Evolutionary conservation across 2,888 invertebrate species (phyloP).

Genomic region (Nezara viridula): DNA sequence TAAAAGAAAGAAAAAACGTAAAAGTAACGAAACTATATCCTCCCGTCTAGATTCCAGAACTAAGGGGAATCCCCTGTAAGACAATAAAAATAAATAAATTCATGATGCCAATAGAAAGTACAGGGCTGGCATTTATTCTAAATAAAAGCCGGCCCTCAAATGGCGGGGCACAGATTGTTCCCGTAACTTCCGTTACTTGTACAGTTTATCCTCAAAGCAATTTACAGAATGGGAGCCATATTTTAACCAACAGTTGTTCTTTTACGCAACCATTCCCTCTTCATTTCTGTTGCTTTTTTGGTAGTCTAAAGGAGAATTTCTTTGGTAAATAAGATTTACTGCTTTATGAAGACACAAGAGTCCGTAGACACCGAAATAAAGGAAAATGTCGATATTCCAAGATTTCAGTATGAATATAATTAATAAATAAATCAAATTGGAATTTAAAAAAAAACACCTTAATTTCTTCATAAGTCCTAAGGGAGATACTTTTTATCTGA

Average conservation of each 20-base stretch:
- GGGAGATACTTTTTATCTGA: too few relatives aligned
- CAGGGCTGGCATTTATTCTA: neutral
- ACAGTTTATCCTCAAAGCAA: conserved; percentile 9
- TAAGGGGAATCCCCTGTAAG: neutral
- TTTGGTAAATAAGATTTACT: neutral
- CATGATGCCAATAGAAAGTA: neutral
- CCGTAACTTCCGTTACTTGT: conserved; percentile 1
- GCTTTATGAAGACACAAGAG: too few relatives aligned
- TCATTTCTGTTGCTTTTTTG: neutral
- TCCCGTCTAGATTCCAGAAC: neutral
- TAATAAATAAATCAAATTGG: too few relatives aligned
- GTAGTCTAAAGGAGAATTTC: neutral
- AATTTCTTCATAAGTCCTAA: too few relatives aligned
- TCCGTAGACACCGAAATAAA: too few relatives aligned
- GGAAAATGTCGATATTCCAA: too few relatives aligned
- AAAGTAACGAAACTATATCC: too few relatives aligned
- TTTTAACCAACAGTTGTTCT: neutral
- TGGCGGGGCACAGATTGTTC: neutral
- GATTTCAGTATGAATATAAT: too few relatives aligned
- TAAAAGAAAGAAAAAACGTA: too few relatives aligned
- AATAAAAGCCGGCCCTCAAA: neutral
- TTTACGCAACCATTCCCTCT: neutral
- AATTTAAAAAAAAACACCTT: too few relatives aligned
- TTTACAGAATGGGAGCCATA: neutral
- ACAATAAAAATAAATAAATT: neutral